These are phyloP conservation scores for Fundulus diaphanus DNA, from an alignment of 2,797 vertebrate genomes.

Conservation along the genomic window DNA sequence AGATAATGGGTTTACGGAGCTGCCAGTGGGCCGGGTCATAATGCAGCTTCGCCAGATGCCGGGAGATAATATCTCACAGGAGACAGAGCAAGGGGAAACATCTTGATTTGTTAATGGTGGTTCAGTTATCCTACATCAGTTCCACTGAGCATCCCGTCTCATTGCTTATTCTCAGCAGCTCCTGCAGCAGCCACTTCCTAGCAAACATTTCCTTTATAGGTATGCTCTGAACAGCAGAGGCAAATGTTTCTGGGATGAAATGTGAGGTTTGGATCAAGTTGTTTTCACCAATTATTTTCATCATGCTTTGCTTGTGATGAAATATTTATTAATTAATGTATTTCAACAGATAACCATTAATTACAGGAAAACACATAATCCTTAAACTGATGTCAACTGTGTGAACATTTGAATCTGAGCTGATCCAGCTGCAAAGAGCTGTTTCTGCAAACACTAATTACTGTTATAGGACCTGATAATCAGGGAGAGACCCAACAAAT, in stretches of 20 bases:
- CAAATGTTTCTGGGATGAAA: no score
- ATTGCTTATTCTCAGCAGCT: conserved; percentile 8
- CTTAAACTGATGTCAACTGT: neutral
- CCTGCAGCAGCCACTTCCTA: neutral
- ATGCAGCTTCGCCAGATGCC: conserved; percentile 1
- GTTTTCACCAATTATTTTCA: neutral
- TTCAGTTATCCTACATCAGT: conserved; percentile 4
- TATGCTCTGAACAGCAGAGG: no score
- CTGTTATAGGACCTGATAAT: no score
- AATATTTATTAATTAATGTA: neutral
- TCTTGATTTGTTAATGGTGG: conserved; percentile 8
- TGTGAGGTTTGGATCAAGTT: neutral
- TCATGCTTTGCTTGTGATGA: neutral
- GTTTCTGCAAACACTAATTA: no score
- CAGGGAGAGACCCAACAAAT: no score
- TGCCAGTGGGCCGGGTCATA: conserved; percentile 1
- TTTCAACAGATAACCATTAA: neutral
- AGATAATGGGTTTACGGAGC: neutral
- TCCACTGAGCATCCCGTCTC: neutral
- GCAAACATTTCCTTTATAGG: neutral
- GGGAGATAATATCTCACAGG: conserved; percentile 16
- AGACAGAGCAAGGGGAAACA: conserved; percentile 4
- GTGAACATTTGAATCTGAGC: no score
- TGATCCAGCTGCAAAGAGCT: no score
- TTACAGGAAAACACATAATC: neutral